Evolutionary conservation across 2,888 invertebrate genomes (phyloP), one percentile per base, ranked within the genome.

Genomic region (Eucera pruinosa): DNA sequence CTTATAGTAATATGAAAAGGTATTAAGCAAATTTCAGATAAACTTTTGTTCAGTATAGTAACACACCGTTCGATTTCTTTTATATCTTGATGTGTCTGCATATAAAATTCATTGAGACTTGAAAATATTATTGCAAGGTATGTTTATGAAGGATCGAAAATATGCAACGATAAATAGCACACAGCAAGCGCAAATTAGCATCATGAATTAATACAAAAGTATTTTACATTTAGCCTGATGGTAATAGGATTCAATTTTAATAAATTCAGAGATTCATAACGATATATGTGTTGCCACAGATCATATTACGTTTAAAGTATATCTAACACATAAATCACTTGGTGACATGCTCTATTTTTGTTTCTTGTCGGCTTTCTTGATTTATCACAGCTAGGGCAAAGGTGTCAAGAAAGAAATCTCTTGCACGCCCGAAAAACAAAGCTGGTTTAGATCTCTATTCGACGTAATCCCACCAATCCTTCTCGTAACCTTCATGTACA

Each of bases 401-500:
- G 85, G 84, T 86, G 86, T 87, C 86, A 87, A 86, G 85, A 79
- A 77, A 71, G 80, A 84, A 81, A 80, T 69, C 71, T 77, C 47
- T 82, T 70, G 76, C 76, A 83, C 78, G 80, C 84, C 81, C 82
- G 73, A 74, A 66, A 81, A 81, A 82, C 61, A 68, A 82, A 83
- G 73, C 72, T 75, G 70, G 65, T 71, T 66, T 67, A 77, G 47
- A 58, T 61, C 47, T 74, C 75, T 78, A 97, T 95, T 97, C 97
- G 93, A 96, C 97, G 93, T 97, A 98, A 90, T 97, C 97, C 99
- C 99, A 99, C 96, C 97, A 96, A 92, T 99, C 98, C 94, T 97
- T 98, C 93, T 99, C 99, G 93, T 99, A 98, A 80, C 99, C 99
- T 94, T 99, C 99, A 93, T 98, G 97, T 62, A 99, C 99, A 93